Evolutionary conservation across 2,113 vertebrate species (phyloP).

Genomic region (Spermophilus dauricus): DNA sequence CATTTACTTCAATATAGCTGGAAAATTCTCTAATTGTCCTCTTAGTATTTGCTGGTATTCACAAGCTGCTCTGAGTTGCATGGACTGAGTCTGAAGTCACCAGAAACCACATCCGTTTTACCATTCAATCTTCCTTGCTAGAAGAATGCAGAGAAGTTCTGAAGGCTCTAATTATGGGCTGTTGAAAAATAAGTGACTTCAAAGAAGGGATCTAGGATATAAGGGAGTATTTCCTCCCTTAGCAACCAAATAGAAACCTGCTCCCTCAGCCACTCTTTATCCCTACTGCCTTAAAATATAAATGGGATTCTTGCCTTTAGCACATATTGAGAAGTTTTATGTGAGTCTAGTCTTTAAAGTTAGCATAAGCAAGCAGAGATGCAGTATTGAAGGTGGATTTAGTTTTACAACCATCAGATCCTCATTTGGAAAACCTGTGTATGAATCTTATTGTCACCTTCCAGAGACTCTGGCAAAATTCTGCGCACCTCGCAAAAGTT

Average conservation of each 20-base stretch:
- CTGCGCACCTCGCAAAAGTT: slow-evolving; percentile 48
- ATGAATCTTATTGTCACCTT: not conserved
- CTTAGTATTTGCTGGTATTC: not conserved
- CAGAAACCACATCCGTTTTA: not conserved
- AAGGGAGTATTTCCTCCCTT: slow-evolving; percentile 48
- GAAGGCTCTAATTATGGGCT: not conserved
- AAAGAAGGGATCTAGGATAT: slow-evolving; percentile 20
- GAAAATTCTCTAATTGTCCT: not conserved
- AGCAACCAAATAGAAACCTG: slow-evolving; percentile 22
- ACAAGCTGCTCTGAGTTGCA: not conserved
- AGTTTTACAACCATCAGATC: slow-evolving; percentile 45
- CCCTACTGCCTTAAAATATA: not conserved
- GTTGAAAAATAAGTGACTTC: slow-evolving; percentile 10
- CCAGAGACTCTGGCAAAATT: slow-evolving; percentile 29
- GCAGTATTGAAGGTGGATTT: not conserved
- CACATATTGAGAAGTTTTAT: slow-evolving; percentile 32
- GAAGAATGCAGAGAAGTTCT: not conserved
- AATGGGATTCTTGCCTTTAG: slow-evolving; percentile 22
- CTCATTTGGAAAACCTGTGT: slow-evolving; percentile 32
- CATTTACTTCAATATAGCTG: not conserved
- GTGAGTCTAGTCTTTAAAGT: slow-evolving; percentile 39
- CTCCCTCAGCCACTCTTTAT: not conserved
- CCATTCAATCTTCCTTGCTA: not conserved
- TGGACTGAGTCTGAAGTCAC: not conserved
- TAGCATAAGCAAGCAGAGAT: not conserved